Percentiles rank a stretch among this genome's conserved stretches.
Evolutionary conservation across 2,113 vertebrate genomes (phyloP).

Genomic region (Nycticebus coucang): DNA sequence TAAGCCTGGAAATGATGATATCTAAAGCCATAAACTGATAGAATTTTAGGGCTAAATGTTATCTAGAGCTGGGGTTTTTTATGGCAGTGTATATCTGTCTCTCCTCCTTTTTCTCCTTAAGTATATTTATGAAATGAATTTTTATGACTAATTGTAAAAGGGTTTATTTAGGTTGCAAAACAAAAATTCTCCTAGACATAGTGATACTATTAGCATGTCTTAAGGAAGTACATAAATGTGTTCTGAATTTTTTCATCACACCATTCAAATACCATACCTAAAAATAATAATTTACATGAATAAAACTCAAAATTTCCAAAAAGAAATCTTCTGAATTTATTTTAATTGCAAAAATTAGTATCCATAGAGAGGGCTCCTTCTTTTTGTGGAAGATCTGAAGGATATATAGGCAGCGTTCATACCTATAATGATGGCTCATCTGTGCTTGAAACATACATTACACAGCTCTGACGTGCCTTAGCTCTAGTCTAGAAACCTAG

Average conservation of each 20-base stretch:
- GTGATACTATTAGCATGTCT: background rate
- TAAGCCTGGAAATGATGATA: background rate
- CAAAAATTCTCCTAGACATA: background rate
- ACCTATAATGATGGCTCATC: background rate
- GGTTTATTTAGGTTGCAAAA: background rate
- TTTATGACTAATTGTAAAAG: slow-evolving; percentile 39
- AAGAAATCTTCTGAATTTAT: background rate
- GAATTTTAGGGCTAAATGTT: background rate
- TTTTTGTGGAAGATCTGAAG: slow-evolving; percentile 5
- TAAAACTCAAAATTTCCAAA: background rate
- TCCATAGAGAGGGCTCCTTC: background rate
- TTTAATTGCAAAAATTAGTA: slow-evolving; percentile 3
- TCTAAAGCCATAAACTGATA: background rate
- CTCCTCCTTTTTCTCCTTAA: background rate
- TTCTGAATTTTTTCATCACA: slow-evolving; percentile 10
- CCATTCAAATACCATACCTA: background rate
- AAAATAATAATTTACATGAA: slow-evolving; percentile 8
- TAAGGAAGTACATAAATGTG: background rate
- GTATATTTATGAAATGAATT: slow-evolving; percentile 4
- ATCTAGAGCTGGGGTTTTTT: background rate
- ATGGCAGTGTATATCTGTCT: slow-evolving; percentile 3
- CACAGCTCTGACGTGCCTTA: background rate
- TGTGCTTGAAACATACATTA: background rate
- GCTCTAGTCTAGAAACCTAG: background rate
- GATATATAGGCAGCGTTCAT: background rate